Conservation (phyloP, 1,140 invertebrate genomes). For the Lordiphosa stackelbergi region DNA sequence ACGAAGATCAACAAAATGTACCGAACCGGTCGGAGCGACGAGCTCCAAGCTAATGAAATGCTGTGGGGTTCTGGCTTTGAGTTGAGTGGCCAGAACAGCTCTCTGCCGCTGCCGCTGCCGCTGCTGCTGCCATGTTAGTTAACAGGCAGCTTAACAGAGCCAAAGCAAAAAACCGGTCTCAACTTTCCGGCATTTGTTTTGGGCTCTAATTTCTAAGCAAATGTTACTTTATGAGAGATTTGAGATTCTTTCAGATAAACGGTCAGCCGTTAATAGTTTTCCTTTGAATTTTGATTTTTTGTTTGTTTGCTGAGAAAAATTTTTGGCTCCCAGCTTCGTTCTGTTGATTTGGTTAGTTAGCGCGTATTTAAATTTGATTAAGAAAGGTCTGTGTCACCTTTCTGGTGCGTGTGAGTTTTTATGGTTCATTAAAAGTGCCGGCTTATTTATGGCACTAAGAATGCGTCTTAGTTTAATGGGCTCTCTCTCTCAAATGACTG, state of each 20-base stretch:
- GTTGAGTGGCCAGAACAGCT: slow-evolving; percentile 62
- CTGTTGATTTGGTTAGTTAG: slow-evolving; percentile 55
- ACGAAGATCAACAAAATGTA: slow-evolving; percentile 21
- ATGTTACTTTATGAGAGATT: slow-evolving; percentile 36
- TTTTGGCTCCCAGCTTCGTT: slow-evolving; percentile 9
- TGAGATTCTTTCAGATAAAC: slow-evolving; percentile 46
- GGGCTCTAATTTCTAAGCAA: slow-evolving; percentile 75
- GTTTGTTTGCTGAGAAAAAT: slow-evolving; percentile 70
- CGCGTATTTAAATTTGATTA: slow-evolving; percentile 72
- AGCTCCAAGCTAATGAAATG: slow-evolving; percentile 68
- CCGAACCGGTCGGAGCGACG: slow-evolving; percentile 64
- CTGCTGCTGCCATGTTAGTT: slow-evolving; percentile 30
- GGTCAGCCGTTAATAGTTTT: slow-evolving; percentile 69
- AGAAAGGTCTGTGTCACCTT: slow-evolving; percentile 55
- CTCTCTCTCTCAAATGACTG: not conserved
- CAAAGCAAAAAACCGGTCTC: slow-evolving; percentile 60
- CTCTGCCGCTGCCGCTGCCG: slow-evolving; percentile 20
- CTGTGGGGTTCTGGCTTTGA: slow-evolving; percentile 46
- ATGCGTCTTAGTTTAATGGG: slow-evolving; percentile 13
- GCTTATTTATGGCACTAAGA: slow-evolving; percentile 61
- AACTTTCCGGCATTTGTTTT: slow-evolving; percentile 65
- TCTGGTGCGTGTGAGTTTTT: slow-evolving; percentile 69
- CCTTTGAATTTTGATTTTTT: slow-evolving; percentile 67
- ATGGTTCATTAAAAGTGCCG: slow-evolving; percentile 71
- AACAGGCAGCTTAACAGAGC: slow-evolving; percentile 47